Conservation (phyloP, 1,140 invertebrate genomes). For the Copidosoma floridanum region DNA sequence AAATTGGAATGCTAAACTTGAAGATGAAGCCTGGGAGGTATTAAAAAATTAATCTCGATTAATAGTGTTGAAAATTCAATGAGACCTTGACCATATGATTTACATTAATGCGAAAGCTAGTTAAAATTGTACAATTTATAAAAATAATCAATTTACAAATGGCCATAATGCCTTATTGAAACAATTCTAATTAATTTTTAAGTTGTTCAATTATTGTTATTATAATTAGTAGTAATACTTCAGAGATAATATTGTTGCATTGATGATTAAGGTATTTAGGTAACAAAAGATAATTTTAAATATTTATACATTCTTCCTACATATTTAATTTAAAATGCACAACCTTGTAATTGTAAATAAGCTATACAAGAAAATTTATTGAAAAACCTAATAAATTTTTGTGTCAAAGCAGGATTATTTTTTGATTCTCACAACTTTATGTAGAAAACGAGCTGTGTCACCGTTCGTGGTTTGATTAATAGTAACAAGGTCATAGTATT, state of each 20-base stretch:
- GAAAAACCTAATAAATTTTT: neutral
- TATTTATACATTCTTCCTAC: neutral
- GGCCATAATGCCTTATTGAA: too few species aligned
- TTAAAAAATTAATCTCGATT: slow-evolving; percentile 59
- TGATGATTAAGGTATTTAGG: neutral
- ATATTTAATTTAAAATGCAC: slow-evolving; percentile 6
- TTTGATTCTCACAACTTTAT: slow-evolving; percentile 7
- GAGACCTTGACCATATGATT: slow-evolving; percentile 11
- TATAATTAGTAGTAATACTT: neutral
- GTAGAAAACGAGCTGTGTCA: neutral
- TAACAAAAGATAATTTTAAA: neutral
- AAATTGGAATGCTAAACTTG: slow-evolving; percentile 49
- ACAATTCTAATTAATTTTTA: too few species aligned
- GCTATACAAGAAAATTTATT: slow-evolving; percentile 7
- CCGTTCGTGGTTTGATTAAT: slow-evolving; percentile 13
- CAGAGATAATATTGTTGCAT: neutral
- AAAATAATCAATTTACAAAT: too few species aligned
- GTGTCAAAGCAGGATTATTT: slow-evolving; percentile 2
- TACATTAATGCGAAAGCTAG: neutral
- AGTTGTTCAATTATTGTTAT: slow-evolving; percentile 7
- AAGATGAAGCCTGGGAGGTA: slow-evolving; percentile 62
- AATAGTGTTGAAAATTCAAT: slow-evolving; percentile 5
- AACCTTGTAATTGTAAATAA: slow-evolving; percentile 23
- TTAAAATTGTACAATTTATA: slow-evolving; percentile 7
- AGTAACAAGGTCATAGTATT: slow-evolving; percentile 8